Base-by-base conservation (phyloP, 2,888 invertebrate genomes). In the Tipula lateralis region DNA sequence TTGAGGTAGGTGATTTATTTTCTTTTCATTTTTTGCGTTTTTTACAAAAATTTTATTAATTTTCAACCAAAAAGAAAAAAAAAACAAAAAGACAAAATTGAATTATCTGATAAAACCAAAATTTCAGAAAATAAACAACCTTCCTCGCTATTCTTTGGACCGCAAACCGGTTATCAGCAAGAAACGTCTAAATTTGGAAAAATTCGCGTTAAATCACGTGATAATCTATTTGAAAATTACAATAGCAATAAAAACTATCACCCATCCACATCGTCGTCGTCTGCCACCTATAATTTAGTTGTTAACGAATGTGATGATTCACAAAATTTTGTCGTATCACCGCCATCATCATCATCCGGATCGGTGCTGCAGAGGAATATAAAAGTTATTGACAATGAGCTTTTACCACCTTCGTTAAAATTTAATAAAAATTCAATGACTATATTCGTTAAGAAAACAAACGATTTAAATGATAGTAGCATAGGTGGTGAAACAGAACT, bases 391-490 rank as follows among this genome's bases (percentile, higher is more conserved):
- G 80, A 34, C 9, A 29, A 24, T 6, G 36, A 83, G 2, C 7
- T 84, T 34, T 34, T 86, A 36, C 86, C 86, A n/a, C 34, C 85
- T 3, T 85, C 86, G 30, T 84, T 86, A 32, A 86, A 86, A 66
- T 86, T 86, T 80, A 86, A 86, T 84, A 85, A 85, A 36, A 85
- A 86, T 50, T 84, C 85, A 34, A 86, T 86, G 86, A 85, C 86
- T 4, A 86, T 86, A 19, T 86, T 82, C 80, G 85, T 86, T 13
- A 86, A 86, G 19, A 83, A 83, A 36, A 36, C 83, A 2, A 83
- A 83, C 1, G 80, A 50, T 13, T 36, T 83, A 29, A 84, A 34
- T 30, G 84, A 85, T 24, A 84, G 84, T 39, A n/a, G 83, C 36
- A 81, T 84, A 32, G 29, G 24, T 29, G 83, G 13, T 66, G 30